Conservation (phyloP, 2,113 vertebrate genomes). For the Pseudonaja textilis region DNA sequence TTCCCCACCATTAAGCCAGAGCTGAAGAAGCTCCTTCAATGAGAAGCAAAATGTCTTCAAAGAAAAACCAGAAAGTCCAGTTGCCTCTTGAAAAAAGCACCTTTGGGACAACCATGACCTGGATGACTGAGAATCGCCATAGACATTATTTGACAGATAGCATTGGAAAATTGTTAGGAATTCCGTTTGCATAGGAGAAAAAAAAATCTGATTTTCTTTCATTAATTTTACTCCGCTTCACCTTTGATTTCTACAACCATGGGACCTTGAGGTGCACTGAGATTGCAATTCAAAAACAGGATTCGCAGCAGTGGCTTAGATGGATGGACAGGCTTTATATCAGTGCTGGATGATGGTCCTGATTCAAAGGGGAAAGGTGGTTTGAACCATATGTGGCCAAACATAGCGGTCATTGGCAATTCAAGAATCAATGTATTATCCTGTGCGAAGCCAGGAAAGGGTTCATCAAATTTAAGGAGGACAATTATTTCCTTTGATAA, state of each 20-base stretch:
- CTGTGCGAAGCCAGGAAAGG: neutral
- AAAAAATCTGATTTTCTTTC: neutral
- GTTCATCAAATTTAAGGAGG: neutral
- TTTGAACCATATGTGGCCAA: neutral
- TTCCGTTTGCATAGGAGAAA: neutral
- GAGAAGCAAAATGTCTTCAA: too few species aligned
- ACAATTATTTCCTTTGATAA: neutral
- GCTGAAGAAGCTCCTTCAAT: too few species aligned
- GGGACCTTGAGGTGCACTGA: neutral
- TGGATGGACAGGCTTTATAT: neutral
- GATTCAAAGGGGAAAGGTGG: neutral
- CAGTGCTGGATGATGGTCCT: neutral
- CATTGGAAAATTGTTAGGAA: neutral
- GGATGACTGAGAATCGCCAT: too few species aligned
- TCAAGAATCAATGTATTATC: neutral
- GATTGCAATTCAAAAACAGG: neutral
- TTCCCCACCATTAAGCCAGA: too few species aligned
- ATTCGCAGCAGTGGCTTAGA: neutral
- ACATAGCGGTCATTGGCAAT: neutral
- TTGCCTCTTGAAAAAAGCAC: too few species aligned
- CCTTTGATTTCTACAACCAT: neutral
- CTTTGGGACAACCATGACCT: too few species aligned
- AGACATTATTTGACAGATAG: neutral
- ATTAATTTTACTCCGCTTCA: neutral
- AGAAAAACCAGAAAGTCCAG: too few species aligned